Base-by-base conservation (phyloP, 2,888 invertebrate genomes). In the Leptinotarsa peninsularis region DNA sequence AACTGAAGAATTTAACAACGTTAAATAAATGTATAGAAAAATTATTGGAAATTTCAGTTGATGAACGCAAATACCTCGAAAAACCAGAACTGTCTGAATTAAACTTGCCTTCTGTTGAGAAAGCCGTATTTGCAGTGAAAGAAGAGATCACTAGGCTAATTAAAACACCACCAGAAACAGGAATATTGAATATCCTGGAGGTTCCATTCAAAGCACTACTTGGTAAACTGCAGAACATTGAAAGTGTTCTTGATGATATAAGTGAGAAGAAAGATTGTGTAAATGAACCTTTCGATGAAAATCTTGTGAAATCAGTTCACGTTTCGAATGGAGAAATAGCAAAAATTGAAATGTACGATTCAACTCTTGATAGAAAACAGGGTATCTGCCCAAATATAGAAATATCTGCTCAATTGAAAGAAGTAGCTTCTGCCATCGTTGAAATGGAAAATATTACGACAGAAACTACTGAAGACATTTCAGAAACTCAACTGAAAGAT, bases 1-100 rank as follows among this genome's bases (percentile, higher is more conserved):
- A 77, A 67, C n/a, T 18, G 33, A 67, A 73, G 49, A 67, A 71
- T 17, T 70, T 82, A 43, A 73, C 77, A 49, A 50, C 69, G 49
- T 50, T 82, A 10, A 71, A 72, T 33, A 71, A 77, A 60, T 82
- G 83, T 7, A 67, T 84, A 33, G 73, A 81, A 76, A 80, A 79
- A 74, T 67, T 85, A 27, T 69, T 76, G 67, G 79, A 77, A 33
- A 33, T 78, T 21, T n/a, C 71, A 3, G 78, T 79, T 58, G 76
- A 81, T 68, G 78, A 76, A 21, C 77, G 79, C 67, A 75, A 79
- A 23, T 68, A 50, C 23, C 58, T 80, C 23, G 54, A 75, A 49
- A 79, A 78, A 74, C 78, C 75, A 66, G 73, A 76, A 68, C 43
- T 76, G 13, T 17, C 67, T 10, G 71, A 75, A 72, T 3, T 71